Conservation (phyloP, 1,140 invertebrate genomes). For the Aphidius ervi region DNA sequence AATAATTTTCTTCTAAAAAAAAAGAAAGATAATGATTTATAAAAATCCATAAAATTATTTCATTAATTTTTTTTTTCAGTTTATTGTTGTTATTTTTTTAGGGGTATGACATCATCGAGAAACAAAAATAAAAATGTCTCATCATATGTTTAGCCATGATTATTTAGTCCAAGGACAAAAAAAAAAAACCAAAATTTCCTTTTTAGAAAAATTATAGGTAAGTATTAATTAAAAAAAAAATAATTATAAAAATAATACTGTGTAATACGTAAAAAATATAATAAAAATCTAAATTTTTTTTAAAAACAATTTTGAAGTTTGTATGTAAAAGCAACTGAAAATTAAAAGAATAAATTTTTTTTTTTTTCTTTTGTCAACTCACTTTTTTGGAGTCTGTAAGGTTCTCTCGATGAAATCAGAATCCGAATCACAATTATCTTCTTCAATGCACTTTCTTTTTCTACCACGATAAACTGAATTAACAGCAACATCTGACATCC, state of each 20-base stretch:
- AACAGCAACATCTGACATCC: slow-evolving; percentile 45
- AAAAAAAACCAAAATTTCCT: neutral
- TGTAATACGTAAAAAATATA: neutral
- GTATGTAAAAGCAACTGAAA: neutral
- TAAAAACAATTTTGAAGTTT: neutral
- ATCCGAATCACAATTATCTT: slow-evolving; percentile 44
- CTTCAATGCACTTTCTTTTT: slow-evolving; percentile 50
- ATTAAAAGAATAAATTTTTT: neutral
- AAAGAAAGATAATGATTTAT: slow-evolving; percentile 15
- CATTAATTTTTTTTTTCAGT: neutral
- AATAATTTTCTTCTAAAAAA: slow-evolving; percentile 65
- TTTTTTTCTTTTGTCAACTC: neutral
- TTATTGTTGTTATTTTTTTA: neutral
- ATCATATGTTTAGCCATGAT: slow-evolving; percentile 12
- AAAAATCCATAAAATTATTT: slow-evolving; percentile 1
- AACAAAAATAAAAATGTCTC: slow-evolving; percentile 27
- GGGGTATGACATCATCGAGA: slow-evolving; percentile 28
- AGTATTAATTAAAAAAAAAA: too few species aligned
- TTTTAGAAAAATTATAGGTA: neutral
- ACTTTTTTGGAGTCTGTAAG: slow-evolving; percentile 50
- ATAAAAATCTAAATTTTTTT: too few species aligned
- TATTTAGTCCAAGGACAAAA: too few species aligned
- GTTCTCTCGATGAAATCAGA: slow-evolving; percentile 49
- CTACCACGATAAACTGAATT: slow-evolving; percentile 45
- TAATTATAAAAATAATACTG: too few species aligned